Evolutionary conservation across 2,888 invertebrate genomes (phyloP), one percentile per base, ranked within the genome.

Genomic region (Epiblema foenella): DNA sequence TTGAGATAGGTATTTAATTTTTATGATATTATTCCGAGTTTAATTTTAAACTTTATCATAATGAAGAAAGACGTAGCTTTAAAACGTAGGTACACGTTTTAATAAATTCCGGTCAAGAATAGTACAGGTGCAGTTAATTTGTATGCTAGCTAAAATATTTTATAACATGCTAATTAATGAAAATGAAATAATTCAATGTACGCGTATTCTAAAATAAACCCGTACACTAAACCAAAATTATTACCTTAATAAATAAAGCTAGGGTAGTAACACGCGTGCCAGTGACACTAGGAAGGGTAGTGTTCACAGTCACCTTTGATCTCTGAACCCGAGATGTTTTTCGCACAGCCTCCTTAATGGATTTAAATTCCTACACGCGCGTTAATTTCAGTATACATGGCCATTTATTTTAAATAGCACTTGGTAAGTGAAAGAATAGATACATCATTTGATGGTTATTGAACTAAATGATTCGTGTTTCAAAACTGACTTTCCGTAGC

Each of bases 321-420:
- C 74, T 20, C 18, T 60, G 62, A 63, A 20, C 64, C 62, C 51
- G 52, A 33, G 54, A 67, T 74, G 74, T 74, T 66, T 72, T 69
- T 68, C 67, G 51, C 39, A 12, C 49, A 29, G 46, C 33, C 65
- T 52, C 51, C 69, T 63, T 59, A 65, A 64, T 18, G 57, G n/a
- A 64, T 37, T 65, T 52, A 42, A 52, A 42, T 51, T 51, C 18
- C 20, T 39, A 49, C 56, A 29, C 33, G 39, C 52, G 24, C 33
- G 46, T 20, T 54, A 46, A 56, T 57, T 56, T 20, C 54, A 17
- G 18, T 8, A 56, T 18, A 62, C 62, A 33, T 18, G 29, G 24
- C 33, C 33, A 12, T 52, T 52, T 33, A 12, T 18, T 52, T 51
- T 63, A 33, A 62, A 33, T 51, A 17, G 20, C 20, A n/a, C 12